Evolutionary conservation across 2,797 vertebrate genomes (phyloP).

Genomic region (Pygocentrus nattereri): DNA sequence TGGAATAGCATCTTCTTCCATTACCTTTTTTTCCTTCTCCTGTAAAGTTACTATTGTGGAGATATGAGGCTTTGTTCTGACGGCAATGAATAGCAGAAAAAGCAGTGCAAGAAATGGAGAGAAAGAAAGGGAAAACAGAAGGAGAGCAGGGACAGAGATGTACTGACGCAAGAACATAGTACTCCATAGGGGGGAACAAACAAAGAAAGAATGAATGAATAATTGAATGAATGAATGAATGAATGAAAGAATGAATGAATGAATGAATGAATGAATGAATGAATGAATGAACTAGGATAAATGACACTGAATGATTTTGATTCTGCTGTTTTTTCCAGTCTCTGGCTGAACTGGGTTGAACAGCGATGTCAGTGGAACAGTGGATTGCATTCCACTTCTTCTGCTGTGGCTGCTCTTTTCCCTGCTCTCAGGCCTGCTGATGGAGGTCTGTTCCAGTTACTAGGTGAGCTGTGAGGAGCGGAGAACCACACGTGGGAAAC

Average conservation of each 20-base stretch:
- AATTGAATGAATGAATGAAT: not conserved
- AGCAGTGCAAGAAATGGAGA: slow-evolving; percentile 59
- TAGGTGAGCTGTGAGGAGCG: slow-evolving; percentile 49
- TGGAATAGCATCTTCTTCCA: too few relatives aligned
- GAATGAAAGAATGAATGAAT: not conserved
- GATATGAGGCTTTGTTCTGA: too few relatives aligned
- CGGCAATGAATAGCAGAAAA: not conserved
- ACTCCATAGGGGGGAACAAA: not conserved
- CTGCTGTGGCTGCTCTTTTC: not conserved
- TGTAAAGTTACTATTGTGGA: too few relatives aligned
- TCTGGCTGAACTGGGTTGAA: not conserved
- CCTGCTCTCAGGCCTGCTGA: slow-evolving; percentile 16
- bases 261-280: not conserved
- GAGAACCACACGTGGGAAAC: slow-evolving; percentile 58
- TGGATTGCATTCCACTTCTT: not conserved
- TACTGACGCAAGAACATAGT: not conserved
- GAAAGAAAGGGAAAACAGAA: not conserved
- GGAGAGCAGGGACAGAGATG: not conserved
- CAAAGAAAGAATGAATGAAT: not conserved
- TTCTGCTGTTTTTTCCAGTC: not conserved
- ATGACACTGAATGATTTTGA: slow-evolving; percentile 6
- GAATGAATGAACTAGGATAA: not conserved
- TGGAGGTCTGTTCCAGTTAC: slow-evolving; percentile 57
- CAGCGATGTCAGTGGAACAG: not conserved
- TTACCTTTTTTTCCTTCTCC: too few relatives aligned